Percentiles rank a stretch among this genome's conserved stretches.
These are phyloP conservation scores for Schrankia costaestrigalis DNA, from an alignment of 2,888 invertebrate genomes.

Conservation along the genomic window DNA sequence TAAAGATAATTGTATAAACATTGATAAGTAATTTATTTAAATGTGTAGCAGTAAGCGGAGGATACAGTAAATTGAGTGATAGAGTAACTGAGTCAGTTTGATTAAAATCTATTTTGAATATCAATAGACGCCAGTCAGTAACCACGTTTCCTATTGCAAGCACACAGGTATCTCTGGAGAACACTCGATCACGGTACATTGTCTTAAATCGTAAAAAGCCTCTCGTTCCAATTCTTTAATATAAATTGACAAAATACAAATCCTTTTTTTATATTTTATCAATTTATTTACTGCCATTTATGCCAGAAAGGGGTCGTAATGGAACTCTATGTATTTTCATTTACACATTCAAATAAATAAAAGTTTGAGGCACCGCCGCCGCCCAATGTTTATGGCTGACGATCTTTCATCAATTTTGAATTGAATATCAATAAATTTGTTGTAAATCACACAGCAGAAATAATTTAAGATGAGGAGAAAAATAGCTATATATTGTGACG, in stretches of 20 bases:
- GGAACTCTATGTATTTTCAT: neutral
- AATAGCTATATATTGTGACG: too few relatives aligned
- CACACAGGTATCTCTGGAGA: neutral
- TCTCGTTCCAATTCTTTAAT: too few relatives aligned
- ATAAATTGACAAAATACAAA: slow-evolving; percentile 1
- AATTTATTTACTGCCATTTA: neutral
- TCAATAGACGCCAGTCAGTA: slow-evolving; percentile 6
- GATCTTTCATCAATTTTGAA: slow-evolving; percentile 1
- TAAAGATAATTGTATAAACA: too few relatives aligned
- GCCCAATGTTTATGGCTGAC: neutral
- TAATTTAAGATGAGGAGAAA: too few relatives aligned
- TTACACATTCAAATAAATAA: slow-evolving; percentile 1
- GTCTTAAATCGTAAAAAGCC: neutral
- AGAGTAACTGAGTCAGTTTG: too few relatives aligned
- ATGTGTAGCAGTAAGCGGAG: too few relatives aligned
- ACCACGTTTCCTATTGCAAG: neutral
- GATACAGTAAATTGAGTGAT: too few relatives aligned
- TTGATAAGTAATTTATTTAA: too few relatives aligned
- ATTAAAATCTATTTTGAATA: slow-evolving; percentile 14
- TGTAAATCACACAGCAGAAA: too few relatives aligned
- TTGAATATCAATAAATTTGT: neutral
- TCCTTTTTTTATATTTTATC: too few relatives aligned
- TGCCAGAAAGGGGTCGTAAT: neutral
- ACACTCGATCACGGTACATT: neutral
- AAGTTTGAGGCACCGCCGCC: neutral